Percentiles rank a stretch among this genome's conserved stretches.
These are phyloP conservation scores for Pachycephala philippinensis DNA, from an alignment of 2,113 vertebrate species.

Conservation along the genomic window DNA sequence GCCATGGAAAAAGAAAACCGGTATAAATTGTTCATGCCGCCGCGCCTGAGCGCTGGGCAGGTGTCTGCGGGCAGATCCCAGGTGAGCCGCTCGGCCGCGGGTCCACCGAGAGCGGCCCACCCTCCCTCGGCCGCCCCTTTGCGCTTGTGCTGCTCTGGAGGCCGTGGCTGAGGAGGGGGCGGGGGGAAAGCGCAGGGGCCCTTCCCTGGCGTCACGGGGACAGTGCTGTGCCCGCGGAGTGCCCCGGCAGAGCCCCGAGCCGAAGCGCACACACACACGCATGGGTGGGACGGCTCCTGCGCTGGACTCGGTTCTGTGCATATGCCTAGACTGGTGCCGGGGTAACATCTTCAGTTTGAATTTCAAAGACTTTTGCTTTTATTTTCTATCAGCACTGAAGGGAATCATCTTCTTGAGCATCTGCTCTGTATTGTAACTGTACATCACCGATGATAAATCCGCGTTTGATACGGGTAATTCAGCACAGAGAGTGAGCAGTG, in stretches of 20 bases:
- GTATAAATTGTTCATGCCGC: constrained; percentile 59
- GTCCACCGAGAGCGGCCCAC: neutral
- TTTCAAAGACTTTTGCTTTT: neutral
- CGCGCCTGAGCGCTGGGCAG: constrained; percentile 37
- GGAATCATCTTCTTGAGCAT: neutral
- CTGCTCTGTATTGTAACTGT: neutral
- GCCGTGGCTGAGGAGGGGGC: neutral
- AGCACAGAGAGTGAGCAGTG: neutral
- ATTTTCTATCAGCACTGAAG: neutral
- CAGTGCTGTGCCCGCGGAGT: neutral
- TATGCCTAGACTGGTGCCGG: too few species aligned
- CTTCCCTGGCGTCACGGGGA: fast-evolving
- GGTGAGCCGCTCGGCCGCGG: neutral
- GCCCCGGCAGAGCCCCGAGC: fast-evolving
- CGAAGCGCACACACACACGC: too few species aligned
- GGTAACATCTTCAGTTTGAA: fast-evolving
- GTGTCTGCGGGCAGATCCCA: constrained; percentile 56
- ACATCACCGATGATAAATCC: fast-evolving
- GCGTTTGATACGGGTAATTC: neutral
- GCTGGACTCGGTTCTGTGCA: fast-evolving
- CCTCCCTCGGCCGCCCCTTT: neutral
- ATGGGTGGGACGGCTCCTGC: too few species aligned
- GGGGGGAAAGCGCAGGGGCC: neutral
- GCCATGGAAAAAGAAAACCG: constrained; percentile 62
- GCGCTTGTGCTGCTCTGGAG: neutral